Evolutionary conservation across 2,888 invertebrate genomes (phyloP), one percentile per base, ranked within the genome.

Genomic region (Lymantria monacha): DNA sequence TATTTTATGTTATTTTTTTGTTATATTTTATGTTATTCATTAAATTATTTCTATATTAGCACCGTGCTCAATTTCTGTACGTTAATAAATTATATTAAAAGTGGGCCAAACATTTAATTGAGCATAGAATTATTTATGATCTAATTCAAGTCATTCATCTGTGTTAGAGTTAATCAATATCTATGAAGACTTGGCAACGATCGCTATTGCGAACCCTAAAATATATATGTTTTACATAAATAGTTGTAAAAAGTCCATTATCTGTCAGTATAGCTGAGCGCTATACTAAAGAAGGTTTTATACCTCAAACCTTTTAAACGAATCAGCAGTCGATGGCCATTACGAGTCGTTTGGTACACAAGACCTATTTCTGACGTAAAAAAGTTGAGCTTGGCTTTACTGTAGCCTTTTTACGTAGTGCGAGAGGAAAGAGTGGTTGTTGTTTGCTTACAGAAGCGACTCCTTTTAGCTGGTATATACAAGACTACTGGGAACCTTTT

Each of bases 371-470:
- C 55, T 67, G 57, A 63, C 62, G 68, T 60, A 66, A 67, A 70
- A 37, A 69, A 60, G 57, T 62, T 58, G 44, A 56, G 61, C 61
- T 60, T 11, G 44, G 42, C 45, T 30, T 45, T 59, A 58, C 49
- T 57, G 58, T 62, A 48, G 64, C 55, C 61, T 63, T 57, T 63
- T 61, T 58, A 36, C 11, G 36, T 36, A 11, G 36, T 11, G 36
- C 9, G 36, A 51, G 46, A 50, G 50, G 49, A 47, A 45, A 53
- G 38, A 38, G 38, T 12, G 46, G 57, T 56, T 51, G 71, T 73
- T 79, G 76, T 78, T 78, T 76, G 73, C 66, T 64, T 66, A 72
- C 66, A 64, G 60, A 55, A 69, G 72, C 69, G 70, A 73, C 74
- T 75, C 77, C 76, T 79, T 80, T 81, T 80, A 79, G 80, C 69